phyloP scores from a whole-genome alignment of 1,140 invertebrate species.

The Drosophila mauritiana region DNA sequence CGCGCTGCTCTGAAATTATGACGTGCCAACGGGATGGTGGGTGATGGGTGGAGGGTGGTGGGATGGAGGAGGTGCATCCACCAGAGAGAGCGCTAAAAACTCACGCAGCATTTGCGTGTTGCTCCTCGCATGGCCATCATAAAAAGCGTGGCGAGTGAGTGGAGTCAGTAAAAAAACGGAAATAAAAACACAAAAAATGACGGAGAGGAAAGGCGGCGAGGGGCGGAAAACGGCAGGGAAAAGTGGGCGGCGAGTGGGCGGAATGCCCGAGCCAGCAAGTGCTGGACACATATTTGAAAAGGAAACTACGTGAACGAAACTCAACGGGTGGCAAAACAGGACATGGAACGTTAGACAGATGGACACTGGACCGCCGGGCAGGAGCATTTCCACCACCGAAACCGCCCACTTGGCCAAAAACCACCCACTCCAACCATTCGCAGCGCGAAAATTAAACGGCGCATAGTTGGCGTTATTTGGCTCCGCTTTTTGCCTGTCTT shows the following conservation, averaged over 20 bases:
- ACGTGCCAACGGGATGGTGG: constrained; percentile 54
- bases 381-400: constrained; percentile 14
- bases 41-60: background rate
- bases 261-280: constrained; percentile 52
- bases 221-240: background rate
- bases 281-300: constrained; percentile 82
- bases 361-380: constrained; percentile 22
- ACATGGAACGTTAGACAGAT: constrained; percentile 58
- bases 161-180: constrained; percentile 21
- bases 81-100: constrained; percentile 30
- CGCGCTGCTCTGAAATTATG: constrained; percentile 69
- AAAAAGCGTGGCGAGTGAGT: constrained; percentile 55
- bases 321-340: constrained; percentile 61
- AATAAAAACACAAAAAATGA: constrained; percentile 1
- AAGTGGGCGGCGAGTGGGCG: background rate
- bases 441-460: constrained; percentile 78
- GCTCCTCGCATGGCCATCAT: constrained; percentile 54
- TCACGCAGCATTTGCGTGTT: constrained; percentile 81
- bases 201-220: constrained; percentile 9
- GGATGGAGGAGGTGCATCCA: background rate
- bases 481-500: constrained; percentile 36
- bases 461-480: constrained; percentile 53
- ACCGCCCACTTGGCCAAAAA: constrained; percentile 21
- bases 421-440: constrained; percentile 10
- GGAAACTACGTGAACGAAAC: constrained; percentile 77